A percentile compares a stretch with the other conserved stretches of the same genome.
Evolutionary conservation across 2,113 vertebrate genomes (phyloP).

Genomic region (Marcusenius ussheri): DNA sequence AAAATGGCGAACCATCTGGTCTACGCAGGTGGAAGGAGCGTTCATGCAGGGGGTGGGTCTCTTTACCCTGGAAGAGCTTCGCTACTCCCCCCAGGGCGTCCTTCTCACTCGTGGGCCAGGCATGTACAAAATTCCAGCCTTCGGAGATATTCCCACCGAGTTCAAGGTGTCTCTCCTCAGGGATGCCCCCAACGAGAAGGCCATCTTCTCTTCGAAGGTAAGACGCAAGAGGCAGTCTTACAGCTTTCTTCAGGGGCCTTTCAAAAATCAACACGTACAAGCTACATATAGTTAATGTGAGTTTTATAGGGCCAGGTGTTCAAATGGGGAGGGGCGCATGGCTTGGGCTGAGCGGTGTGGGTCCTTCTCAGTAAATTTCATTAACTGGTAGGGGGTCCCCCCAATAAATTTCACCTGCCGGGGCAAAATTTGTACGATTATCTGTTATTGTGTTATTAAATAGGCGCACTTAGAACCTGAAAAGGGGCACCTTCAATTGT

Average conservation of each 20-base stretch:
- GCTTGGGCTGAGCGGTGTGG: not conserved
- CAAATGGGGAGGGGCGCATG: not conserved
- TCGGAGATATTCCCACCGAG: slow-evolving; percentile 80
- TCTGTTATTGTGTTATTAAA: not conserved
- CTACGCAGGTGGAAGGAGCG: slow-evolving; percentile 77
- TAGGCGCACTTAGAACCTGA: not conserved
- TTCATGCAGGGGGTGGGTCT: slow-evolving; percentile 92
- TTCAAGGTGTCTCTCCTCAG: slow-evolving; percentile 83
- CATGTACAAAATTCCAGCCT: slow-evolving; percentile 88
- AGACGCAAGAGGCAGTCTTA: not conserved
- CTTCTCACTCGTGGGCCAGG: slow-evolving; percentile 87
- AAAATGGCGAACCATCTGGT: slow-evolving; percentile 18
- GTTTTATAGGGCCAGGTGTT: not conserved
- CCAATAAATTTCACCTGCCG: not conserved
- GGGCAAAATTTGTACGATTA: too few species aligned
- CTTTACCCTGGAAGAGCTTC: slow-evolving; percentile 88
- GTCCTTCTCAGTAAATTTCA: not conserved
- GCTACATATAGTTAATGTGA: not conserved
- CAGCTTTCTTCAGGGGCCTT: not conserved
- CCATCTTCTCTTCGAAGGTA: slow-evolving; percentile 91
- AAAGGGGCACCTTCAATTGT: not conserved
- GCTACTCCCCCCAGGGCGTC: slow-evolving; percentile 77
- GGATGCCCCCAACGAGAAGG: slow-evolving; percentile 79
- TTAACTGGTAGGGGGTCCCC: not conserved
- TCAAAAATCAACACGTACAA: not conserved